These are phyloP conservation scores for Podargus strigoides DNA, from an alignment of 2,797 vertebrate genomes.

Conservation along the genomic window DNA sequence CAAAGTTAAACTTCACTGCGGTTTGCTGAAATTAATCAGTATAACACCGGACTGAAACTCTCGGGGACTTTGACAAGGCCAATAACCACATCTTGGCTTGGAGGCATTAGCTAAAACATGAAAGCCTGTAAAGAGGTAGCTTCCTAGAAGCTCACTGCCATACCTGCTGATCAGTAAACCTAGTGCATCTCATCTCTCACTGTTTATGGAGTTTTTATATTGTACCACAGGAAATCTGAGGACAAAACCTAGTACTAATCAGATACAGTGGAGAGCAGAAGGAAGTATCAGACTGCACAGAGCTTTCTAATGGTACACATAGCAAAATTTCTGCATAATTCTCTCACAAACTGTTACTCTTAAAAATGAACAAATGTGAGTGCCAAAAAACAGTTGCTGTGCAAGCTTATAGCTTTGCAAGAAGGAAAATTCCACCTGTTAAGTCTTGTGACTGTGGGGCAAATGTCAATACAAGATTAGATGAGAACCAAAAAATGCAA, in stretches of 20 bases:
- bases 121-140: background rate
- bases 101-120: background rate
- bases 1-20: fast-evolving
- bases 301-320: background rate
- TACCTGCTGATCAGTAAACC: background rate
- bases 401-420: background rate
- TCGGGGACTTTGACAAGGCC: background rate
- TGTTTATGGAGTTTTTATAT: background rate
- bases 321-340: background rate
- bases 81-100: background rate
- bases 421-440: background rate
- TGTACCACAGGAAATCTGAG: background rate
- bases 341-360: background rate
- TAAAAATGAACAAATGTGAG: background rate
- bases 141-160: background rate
- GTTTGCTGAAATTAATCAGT: background rate
- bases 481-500: background rate
- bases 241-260: background rate
- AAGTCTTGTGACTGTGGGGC: background rate
- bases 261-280: background rate
- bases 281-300: background rate
- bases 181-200: background rate
- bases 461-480: background rate
- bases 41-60: background rate
- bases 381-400: background rate